phyloP scores from a whole-genome alignment of 2,797 vertebrate species.

The Lophius americanus region DNA sequence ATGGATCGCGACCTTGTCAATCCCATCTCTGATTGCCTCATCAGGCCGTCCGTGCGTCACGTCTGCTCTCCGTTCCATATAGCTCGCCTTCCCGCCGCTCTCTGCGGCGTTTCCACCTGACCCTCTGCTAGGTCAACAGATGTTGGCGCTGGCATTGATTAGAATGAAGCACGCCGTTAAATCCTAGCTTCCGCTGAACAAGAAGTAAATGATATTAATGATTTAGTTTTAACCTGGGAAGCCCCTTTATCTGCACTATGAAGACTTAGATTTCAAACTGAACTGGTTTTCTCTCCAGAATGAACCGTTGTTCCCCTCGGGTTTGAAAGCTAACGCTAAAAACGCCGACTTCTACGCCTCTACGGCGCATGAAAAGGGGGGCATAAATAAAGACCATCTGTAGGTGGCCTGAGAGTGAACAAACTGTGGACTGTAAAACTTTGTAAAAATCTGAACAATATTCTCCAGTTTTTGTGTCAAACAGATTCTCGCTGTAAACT shows the following conservation, averaged over 20 bases:
- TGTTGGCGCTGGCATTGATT: slow-evolving; percentile 51
- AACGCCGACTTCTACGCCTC: too few species aligned
- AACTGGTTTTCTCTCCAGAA: background rate
- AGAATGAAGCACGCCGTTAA: slow-evolving; percentile 33
- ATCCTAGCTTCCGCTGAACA: slow-evolving; percentile 18
- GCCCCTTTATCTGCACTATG: too few species aligned
- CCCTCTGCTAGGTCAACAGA: slow-evolving; percentile 47
- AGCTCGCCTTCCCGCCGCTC: slow-evolving; percentile 35
- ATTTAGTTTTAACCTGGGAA: background rate
- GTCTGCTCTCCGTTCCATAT: slow-evolving; percentile 20
- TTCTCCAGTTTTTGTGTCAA: too few species aligned
- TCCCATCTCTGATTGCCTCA: slow-evolving; percentile 58
- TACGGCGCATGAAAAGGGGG: too few species aligned
- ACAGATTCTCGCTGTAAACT: too few species aligned
- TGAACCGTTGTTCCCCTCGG: too few species aligned
- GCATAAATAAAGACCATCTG: too few species aligned
- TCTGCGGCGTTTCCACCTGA: slow-evolving; percentile 31
- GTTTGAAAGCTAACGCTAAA: too few species aligned
- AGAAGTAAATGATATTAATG: slow-evolving; percentile 4
- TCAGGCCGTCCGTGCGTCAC: slow-evolving; percentile 33
- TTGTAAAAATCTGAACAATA: too few species aligned
- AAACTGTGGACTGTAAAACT: too few species aligned
- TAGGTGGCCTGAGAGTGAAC: too few species aligned
- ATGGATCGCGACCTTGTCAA: slow-evolving; percentile 55
- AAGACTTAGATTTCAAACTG: background rate